Conservation (phyloP, 2,888 invertebrate species). For the Stenurella melanura region DNA sequence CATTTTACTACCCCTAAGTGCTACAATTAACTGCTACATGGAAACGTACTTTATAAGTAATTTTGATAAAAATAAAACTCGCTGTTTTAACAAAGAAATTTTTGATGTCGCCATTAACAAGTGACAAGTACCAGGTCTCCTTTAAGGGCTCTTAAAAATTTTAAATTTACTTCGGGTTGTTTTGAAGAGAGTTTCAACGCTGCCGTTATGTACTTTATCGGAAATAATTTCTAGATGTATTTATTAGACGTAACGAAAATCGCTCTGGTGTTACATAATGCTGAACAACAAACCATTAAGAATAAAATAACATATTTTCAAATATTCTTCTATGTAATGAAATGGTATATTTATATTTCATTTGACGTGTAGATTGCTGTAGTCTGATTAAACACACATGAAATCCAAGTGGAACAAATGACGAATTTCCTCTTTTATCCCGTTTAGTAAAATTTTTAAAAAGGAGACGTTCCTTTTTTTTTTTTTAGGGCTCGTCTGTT, state of each 20-base stretch:
- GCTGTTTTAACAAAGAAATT: constrained; percentile 36
- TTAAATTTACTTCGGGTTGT: constrained; percentile 12
- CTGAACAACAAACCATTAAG: no score
- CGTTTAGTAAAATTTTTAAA: no score
- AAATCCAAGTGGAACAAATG: no score
- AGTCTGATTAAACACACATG: no score
- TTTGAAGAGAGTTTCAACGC: constrained; percentile 3
- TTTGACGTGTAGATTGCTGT: no score
- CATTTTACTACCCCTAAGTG: constrained; percentile 36
- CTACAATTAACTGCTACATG: constrained; percentile 47
- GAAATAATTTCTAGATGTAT: background rate
- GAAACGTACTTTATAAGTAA: constrained; percentile 45
- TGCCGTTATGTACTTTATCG: background rate
- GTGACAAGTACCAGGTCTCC: constrained; percentile 32
- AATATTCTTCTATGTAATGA: no score
- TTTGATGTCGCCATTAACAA: constrained; percentile 36
- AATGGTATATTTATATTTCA: no score
- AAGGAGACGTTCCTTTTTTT: no score
- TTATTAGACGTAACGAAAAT: no score
- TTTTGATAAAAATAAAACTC: constrained; percentile 27
- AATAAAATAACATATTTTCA: no score
- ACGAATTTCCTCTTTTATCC: no score
- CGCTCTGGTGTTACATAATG: background rate
- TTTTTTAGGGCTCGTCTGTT: no score
- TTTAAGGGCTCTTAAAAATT: constrained; percentile 15